Conservation (phyloP, 2,113 vertebrate genomes). For the Sorex araneus region DNA sequence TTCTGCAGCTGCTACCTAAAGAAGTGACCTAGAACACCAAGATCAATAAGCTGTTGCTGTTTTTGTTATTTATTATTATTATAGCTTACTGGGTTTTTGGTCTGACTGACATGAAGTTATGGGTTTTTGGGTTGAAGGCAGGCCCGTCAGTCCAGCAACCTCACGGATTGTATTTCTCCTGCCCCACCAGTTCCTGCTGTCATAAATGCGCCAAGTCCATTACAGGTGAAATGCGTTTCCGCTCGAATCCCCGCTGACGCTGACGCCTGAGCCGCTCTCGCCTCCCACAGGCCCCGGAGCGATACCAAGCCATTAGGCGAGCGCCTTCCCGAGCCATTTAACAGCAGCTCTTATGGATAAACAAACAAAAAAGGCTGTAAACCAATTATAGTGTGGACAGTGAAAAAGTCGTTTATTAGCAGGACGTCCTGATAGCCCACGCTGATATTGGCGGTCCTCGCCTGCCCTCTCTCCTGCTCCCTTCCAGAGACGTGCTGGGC, state of each 20-base stretch:
- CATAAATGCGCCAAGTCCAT: conserved; percentile 84
- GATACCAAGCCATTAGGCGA: conserved; percentile 95
- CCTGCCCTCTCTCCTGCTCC: neutral
- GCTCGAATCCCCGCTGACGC: conserved; percentile 65
- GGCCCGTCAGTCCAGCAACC: neutral
- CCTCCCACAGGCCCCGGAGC: conserved; percentile 72
- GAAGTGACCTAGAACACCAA: neutral
- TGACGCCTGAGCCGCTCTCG: conserved; percentile 60
- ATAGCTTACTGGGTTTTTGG: neutral
- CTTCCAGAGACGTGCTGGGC: neutral
- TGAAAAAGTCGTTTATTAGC: conserved; percentile 95
- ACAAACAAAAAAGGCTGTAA: conserved; percentile 94
- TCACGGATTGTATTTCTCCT: neutral
- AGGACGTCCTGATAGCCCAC: conserved; percentile 85
- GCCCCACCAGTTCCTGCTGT: neutral
- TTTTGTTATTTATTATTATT: neutral
- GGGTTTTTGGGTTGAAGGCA: neutral
- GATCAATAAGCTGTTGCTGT: no score
- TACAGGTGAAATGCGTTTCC: conserved; percentile 85
- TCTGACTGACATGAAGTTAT: neutral
- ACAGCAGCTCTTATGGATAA: conserved; percentile 94
- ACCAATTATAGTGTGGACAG: conserved; percentile 95
- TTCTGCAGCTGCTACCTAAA: neutral
- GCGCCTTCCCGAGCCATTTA: conserved; percentile 94
- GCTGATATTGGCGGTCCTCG: conserved; percentile 70